Percentiles rank a stretch among this genome's conserved stretches.
Evolutionary conservation across 1,140 invertebrate genomes (phyloP).

Genomic region (Drosophila virilis): DNA sequence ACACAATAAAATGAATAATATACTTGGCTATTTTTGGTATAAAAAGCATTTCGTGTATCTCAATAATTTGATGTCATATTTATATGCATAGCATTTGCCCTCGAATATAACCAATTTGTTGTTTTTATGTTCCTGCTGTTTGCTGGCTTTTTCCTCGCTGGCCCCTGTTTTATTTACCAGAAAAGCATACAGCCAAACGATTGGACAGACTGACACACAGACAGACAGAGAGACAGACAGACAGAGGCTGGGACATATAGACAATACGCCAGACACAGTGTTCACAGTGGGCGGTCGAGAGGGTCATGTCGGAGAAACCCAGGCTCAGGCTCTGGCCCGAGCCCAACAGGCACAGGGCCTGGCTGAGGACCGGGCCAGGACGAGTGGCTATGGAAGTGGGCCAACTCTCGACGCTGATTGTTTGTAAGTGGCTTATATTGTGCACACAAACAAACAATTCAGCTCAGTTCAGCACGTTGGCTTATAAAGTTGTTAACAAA

Average conservation of each 20-base stretch:
- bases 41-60: slow-evolving; percentile 29
- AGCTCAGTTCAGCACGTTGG: slow-evolving; percentile 64
- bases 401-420: slow-evolving; percentile 71
- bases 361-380: slow-evolving; percentile 7
- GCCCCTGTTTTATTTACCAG: slow-evolving; percentile 66
- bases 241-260: slow-evolving; percentile 23
- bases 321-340: slow-evolving; percentile 7
- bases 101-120: slow-evolving; percentile 61
- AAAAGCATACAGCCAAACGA: slow-evolving; percentile 36
- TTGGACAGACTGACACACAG: slow-evolving; percentile 13
- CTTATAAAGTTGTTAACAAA: slow-evolving; percentile 73
- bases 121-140: slow-evolving; percentile 27
- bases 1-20: neutral
- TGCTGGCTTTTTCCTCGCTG: slow-evolving; percentile 17
- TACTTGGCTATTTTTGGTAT: slow-evolving; percentile 3
- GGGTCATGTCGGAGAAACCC: neutral
- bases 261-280: slow-evolving; percentile 60
- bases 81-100: slow-evolving; percentile 46
- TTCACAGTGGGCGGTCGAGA: slow-evolving; percentile 52
- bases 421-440: slow-evolving; percentile 81
- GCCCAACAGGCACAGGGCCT: slow-evolving; percentile 8
- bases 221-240: neutral
- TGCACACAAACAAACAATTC: slow-evolving; percentile 67
- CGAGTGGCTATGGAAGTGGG: slow-evolving; percentile 47
- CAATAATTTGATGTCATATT: slow-evolving; percentile 53